phyloP scores from a whole-genome alignment of 2,113 vertebrate species.

The Trogon surrucura region DNA sequence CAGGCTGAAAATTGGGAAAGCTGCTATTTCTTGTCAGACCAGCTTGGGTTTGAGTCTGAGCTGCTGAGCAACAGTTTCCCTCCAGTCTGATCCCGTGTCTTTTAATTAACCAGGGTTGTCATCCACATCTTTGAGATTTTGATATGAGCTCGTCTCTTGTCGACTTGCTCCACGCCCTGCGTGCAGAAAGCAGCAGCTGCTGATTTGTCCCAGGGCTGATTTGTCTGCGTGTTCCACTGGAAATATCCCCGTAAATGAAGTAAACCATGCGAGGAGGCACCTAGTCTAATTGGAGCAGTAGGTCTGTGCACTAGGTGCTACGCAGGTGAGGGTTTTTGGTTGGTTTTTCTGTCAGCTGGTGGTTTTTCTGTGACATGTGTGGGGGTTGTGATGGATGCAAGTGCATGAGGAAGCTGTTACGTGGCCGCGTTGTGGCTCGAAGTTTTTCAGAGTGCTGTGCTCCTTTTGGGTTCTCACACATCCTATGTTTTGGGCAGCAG shows the following conservation, averaged over 20 bases:
- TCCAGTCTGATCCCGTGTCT: slow-evolving; percentile 12
- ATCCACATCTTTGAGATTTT: slow-evolving; percentile 14
- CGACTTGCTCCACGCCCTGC: background rate
- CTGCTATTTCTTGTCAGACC: background rate
- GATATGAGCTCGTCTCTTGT: background rate
- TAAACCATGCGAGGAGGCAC: background rate
- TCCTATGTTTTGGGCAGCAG: background rate
- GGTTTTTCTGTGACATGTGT: background rate
- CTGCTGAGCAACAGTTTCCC: background rate
- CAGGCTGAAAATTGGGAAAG: background rate
- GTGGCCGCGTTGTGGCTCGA: background rate
- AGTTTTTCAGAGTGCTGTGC: background rate
- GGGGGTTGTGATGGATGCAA: background rate
- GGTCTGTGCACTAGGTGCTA: background rate
- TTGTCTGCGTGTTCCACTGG: slow-evolving; percentile 8
- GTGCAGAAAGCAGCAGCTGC: slow-evolving; percentile 34
- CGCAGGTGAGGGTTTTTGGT: background rate
- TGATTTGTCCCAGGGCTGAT: background rate
- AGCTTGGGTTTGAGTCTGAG: background rate
- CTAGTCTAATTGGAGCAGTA: background rate
- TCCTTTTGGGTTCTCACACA: background rate
- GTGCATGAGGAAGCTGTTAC: background rate
- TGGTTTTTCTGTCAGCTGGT: background rate
- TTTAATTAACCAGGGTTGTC: slow-evolving; percentile 22
- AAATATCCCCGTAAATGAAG: background rate